Base-by-base conservation (phyloP, 2,113 vertebrate genomes). In the Alligator sinensis region DNA sequence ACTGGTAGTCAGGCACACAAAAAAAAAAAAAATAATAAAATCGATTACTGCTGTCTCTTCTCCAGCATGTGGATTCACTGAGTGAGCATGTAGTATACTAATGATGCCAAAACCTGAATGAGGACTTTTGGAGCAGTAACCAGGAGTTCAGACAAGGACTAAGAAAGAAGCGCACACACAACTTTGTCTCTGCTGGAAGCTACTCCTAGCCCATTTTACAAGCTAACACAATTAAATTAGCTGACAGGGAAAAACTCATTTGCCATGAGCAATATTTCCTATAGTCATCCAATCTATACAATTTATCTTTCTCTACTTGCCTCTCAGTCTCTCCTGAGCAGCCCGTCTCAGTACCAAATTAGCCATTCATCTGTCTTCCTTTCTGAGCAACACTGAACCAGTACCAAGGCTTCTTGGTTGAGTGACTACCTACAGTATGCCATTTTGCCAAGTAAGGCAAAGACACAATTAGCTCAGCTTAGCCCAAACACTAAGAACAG, bases 111-210 rank as follows among this genome's bases (percentile, higher is more conserved):
- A 84, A 83, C 59, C 54, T 47, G 47, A 84, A 13, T 72, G 2
- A 87, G 13, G 1, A n/a, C 62, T 34, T 30, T 61, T 0, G 62
- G 54, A 94, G 59, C 21, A 54, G 19, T 1, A 1, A 83, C 84
- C 75, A 58, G 58, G 6, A 22, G 3, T n/a, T 77, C 54, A 79
- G 61, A 87, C 74, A 24, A 3, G 1, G 83, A 60, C 17, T 11
- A 80, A 84, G 5, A 89, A 85, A 87, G 9, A 5, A 88, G 22
- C 17, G 87, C 74, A 14, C 84, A 19, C 34, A 87, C 60, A 6
- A 30, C 68, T 66, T 77, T 9, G 10, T 77, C 61, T 75, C 72
- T 76, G n/a, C 76, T 91, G 34, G 59, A 91, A 94, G 59, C 85
- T 28, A 64, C 47, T 88, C 55, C 28, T 15, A 57, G 18, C 14